Percentiles rank a stretch among this genome's conserved stretches.
Evolutionary conservation across 2,113 vertebrate species (phyloP).

Genomic region (Columba livia): DNA sequence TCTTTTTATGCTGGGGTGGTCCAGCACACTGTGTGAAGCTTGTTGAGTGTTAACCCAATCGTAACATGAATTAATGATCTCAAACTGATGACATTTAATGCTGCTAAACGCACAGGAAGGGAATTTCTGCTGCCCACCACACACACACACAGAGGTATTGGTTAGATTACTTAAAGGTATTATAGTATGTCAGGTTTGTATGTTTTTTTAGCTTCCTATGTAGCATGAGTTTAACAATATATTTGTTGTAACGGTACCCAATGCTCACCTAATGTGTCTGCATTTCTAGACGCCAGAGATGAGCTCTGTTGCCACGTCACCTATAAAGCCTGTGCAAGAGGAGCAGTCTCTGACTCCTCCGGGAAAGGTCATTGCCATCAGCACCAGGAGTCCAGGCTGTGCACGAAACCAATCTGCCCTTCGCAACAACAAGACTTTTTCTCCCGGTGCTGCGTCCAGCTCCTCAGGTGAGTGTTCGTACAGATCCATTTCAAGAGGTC

Average conservation of each 20-base stretch:
- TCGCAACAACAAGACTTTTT: constrained; percentile 80
- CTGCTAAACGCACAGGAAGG: background rate
- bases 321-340: constrained; percentile 84
- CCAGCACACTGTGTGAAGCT: background rate
- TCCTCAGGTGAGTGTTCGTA: constrained; percentile 69
- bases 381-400: constrained; percentile 87
- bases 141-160: background rate
- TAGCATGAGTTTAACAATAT: background rate
- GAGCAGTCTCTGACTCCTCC: constrained; percentile 87
- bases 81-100: background rate
- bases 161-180: background rate
- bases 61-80: background rate
- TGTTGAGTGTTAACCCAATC: background rate
- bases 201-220: background rate
- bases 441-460: constrained; percentile 66
- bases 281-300: constrained; percentile 80
- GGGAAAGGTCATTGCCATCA: constrained; percentile 81
- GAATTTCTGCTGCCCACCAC: background rate
- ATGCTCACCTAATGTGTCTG: background rate
- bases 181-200: background rate
- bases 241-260: background rate
- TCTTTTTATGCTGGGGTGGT: background rate
- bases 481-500: rapidly evolving
- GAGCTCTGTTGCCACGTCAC: constrained; percentile 83
- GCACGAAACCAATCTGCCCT: constrained; percentile 82